Percentiles rank a stretch among this genome's conserved stretches.
Conservation (phyloP, 2,888 invertebrate species). For the Orthosia cruda region DNA sequence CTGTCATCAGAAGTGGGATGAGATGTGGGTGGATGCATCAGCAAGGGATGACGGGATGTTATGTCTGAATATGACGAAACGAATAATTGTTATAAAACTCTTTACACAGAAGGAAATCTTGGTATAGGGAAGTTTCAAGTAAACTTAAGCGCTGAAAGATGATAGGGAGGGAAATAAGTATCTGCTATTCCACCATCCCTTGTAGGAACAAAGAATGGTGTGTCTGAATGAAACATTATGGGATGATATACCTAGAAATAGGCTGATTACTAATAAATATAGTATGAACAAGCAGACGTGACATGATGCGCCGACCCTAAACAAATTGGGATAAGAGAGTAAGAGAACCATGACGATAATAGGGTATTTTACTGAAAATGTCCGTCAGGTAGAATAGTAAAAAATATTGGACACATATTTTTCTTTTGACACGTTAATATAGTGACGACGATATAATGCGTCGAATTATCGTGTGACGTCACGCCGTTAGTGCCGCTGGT, state of each 20-base stretch:
- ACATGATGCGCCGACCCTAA: neutral
- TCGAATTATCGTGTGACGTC: too few species aligned
- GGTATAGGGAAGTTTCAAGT: neutral
- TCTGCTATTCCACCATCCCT: too few species aligned
- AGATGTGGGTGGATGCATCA: constrained; percentile 47
- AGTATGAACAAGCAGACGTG: too few species aligned
- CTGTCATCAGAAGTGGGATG: constrained; percentile 35
- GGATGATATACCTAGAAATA: neutral
- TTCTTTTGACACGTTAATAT: too few species aligned
- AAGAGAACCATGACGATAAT: neutral
- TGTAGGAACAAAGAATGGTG: neutral
- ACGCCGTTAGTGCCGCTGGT: too few species aligned
- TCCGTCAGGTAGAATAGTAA: too few species aligned
- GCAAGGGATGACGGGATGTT: neutral
- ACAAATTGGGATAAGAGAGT: neutral
- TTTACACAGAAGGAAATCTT: neutral
- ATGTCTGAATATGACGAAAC: constrained; percentile 15
- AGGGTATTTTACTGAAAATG: too few species aligned
- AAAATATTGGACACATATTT: too few species aligned
- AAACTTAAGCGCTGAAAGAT: too few species aligned
- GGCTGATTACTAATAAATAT: neutral
- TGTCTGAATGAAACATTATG: constrained; percentile 1
- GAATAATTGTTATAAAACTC: neutral
- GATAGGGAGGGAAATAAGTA: too few species aligned
- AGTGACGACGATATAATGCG: too few species aligned